Base-by-base conservation (phyloP, 2,888 invertebrate species). In the Isotomurus palustris region DNA sequence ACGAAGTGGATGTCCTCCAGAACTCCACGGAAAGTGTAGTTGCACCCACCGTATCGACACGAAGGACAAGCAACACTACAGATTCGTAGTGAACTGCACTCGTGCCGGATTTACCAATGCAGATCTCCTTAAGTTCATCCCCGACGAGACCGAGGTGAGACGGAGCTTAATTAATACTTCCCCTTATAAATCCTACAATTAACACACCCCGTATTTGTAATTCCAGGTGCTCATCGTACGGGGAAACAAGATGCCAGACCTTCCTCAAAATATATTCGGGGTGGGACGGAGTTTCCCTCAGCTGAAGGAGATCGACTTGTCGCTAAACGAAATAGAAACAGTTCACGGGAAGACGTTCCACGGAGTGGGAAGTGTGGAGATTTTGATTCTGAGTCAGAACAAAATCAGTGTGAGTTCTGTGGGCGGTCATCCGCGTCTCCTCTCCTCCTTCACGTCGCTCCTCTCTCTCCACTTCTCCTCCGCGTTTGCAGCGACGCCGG, bases 261-360 rank as follows among this genome's bases (percentile, higher is more conserved):
- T 88, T 43, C 84, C 85, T 2, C 81, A 81, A 78, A 87, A 88
- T 72, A 78, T 87, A 0, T 86, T 88, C 71, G 87, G 87, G 0
- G 81, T 79, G 32, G 76, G 80, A 27, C 81, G 80, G 58, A 77
- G 79, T 48, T 80, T 83, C 58, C 79, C 78, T 24, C 76, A 79
- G 43, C 74, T 87, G 45, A 79, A 79, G 61, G 79, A 83, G 3
- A 82, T 87, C 41, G 87, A 88, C 71, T 83, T 88, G 84, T 84
- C 84, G 61, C 83, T 81, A 72, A 88, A 88, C 73, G 79, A 81
- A 17, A 87, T 88, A 40, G 75, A 79, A 43, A 83, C 83, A 65
- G 86, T 88, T 45, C 81, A 82, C 59, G 87, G 87, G 2, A 86
- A 87, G 73, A 78, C 85, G 0, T 88, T 85, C 73, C 87, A 88